phyloP scores from a whole-genome alignment of 1,140 invertebrate species.

The Andrena cerasifolii region DNA sequence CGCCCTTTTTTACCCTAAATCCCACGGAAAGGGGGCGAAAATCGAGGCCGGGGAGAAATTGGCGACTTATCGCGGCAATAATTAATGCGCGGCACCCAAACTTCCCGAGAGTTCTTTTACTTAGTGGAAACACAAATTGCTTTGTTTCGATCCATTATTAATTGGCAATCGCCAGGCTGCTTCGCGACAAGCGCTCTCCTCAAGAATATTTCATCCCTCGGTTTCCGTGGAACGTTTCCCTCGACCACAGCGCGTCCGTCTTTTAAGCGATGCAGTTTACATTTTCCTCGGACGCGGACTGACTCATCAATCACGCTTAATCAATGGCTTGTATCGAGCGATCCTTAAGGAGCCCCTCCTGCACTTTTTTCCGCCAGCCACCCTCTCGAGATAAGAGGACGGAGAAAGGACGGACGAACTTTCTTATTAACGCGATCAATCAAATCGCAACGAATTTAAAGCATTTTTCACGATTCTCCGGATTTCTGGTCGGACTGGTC shows the following conservation, averaged over 20 bases:
- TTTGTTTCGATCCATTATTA: slow-evolving; percentile 66
- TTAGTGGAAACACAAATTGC: slow-evolving; percentile 66
- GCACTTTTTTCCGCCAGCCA: slow-evolving; percentile 29
- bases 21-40: slow-evolving; percentile 5
- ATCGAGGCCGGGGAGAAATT: slow-evolving; percentile 23
- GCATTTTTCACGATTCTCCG: slow-evolving; percentile 72
- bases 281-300: slow-evolving; percentile 1
- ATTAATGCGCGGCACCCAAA: slow-evolving; percentile 63
- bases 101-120: slow-evolving; percentile 66
- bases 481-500: slow-evolving; percentile 61
- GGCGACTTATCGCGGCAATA: slow-evolving; percentile 64
- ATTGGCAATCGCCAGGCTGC: slow-evolving; percentile 49
- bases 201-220: neutral
- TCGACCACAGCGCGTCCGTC: neutral
- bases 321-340: slow-evolving; percentile 54
- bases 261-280: slow-evolving; percentile 3
- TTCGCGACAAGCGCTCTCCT: neutral
- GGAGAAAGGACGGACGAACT: slow-evolving; percentile 67
- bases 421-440: slow-evolving; percentile 77
- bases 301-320: slow-evolving; percentile 64
- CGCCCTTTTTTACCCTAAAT: neutral
- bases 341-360: slow-evolving; percentile 49
- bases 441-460: slow-evolving; percentile 71
- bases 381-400: slow-evolving; percentile 35
- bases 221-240: neutral